phyloP scores from a whole-genome alignment of 2,113 vertebrate genomes.

The Bubo scandiacus region DNA sequence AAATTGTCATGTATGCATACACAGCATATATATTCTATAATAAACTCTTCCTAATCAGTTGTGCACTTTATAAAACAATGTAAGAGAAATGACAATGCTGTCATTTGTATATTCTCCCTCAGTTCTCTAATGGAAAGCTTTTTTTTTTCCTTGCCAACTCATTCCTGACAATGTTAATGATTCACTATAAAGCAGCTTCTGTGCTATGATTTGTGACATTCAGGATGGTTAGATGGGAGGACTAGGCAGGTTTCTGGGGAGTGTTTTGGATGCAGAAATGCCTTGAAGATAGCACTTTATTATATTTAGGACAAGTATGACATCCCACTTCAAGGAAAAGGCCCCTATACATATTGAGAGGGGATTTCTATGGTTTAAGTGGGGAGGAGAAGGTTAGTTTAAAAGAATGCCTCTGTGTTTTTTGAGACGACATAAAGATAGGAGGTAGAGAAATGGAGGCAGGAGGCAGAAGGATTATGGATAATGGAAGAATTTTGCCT shows the following conservation, averaged over 20 bases:
- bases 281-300: constrained; percentile 99
- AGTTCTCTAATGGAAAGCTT: constrained; percentile 81
- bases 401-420: constrained; percentile 95
- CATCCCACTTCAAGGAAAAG: constrained; percentile 97
- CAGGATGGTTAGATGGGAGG: constrained; percentile 88
- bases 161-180: constrained; percentile 99
- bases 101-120: constrained; percentile 81
- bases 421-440: constrained; percentile 93
- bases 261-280: constrained; percentile 95
- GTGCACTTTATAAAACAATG: constrained; percentile 75
- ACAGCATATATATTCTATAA: constrained; percentile 57
- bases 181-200: constrained; percentile 91
- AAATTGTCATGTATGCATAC: constrained; percentile 62
- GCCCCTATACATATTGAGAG: constrained; percentile 93
- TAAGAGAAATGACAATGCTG: constrained; percentile 76
- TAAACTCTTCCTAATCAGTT: constrained; percentile 77
- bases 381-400: constrained; percentile 90
- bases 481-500: constrained; percentile 99
- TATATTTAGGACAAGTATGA: constrained; percentile 99
- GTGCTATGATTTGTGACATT: constrained; percentile 97
- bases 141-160: constrained; percentile 86
- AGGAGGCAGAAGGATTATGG: constrained; percentile 98
- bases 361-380: constrained; percentile 90
- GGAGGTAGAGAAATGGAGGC: constrained; percentile 94
- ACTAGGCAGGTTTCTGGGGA: constrained; percentile 93